Percentiles rank a stretch among this genome's conserved stretches.
Conservation (phyloP, 1,140 invertebrate species). For the Philaenus spumarius region DNA sequence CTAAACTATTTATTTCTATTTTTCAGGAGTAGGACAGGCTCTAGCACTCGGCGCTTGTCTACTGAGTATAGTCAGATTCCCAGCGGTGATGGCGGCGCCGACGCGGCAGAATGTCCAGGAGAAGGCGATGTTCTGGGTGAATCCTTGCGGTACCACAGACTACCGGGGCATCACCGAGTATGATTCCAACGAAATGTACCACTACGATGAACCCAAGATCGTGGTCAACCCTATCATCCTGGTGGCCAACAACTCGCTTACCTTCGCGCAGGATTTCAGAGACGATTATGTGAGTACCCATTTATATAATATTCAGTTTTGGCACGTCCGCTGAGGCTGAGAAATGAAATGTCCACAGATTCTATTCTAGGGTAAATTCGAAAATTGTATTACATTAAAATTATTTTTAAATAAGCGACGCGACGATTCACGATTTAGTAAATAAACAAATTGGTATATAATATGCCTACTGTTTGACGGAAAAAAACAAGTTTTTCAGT, state of each 20-base stretch:
- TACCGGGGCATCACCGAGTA: constrained; percentile 36
- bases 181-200: constrained; percentile 32
- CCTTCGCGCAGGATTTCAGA: constrained; percentile 41
- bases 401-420: too few relatives aligned
- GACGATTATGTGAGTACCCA: constrained; percentile 46
- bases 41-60: constrained; percentile 21
- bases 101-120: constrained; percentile 1
- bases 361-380: too few relatives aligned
- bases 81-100: constrained; percentile 20
- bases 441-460: too few relatives aligned
- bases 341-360: too few relatives aligned
- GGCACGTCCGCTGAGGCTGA: too few relatives aligned
- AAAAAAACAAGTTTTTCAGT: too few relatives aligned
- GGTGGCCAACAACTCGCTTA: constrained; percentile 42
- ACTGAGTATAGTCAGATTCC: constrained; percentile 15
- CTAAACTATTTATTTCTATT: neutral
- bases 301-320: too few relatives aligned
- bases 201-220: constrained; percentile 29
- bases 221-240: constrained; percentile 41
- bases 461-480: too few relatives aligned
- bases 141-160: constrained; percentile 44
- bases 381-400: too few relatives aligned
- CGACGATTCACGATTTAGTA: too few relatives aligned
- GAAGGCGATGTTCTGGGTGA: constrained; percentile 42
- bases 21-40: constrained; percentile 19